Conservation (phyloP, 2,797 vertebrate genomes). For the Phaenicophaeus curvirostris region DNA sequence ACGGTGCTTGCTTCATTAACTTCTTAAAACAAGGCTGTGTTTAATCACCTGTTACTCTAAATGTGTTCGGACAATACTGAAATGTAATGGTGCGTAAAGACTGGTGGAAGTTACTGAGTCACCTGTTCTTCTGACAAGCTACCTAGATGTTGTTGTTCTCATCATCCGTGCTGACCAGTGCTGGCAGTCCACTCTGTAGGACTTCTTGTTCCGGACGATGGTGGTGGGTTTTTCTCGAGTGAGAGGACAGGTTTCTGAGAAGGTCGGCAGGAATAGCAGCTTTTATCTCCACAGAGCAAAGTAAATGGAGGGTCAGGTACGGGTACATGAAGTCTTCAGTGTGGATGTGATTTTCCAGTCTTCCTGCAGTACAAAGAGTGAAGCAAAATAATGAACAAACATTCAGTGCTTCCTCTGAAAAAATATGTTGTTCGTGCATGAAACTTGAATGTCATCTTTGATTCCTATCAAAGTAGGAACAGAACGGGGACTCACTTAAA, state of each 20-base stretch:
- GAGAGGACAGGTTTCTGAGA: neutral
- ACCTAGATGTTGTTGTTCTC: neutral
- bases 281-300: neutral
- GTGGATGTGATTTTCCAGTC: neutral
- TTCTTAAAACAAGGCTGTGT: slow-evolving; percentile 7
- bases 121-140: neutral
- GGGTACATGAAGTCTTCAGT: neutral
- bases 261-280: neutral
- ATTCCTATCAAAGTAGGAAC: neutral
- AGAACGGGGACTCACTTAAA: neutral
- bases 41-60: slow-evolving; percentile 9
- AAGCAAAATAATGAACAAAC: neutral
- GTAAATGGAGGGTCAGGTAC: fast-evolving
- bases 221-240: neutral
- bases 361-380: neutral
- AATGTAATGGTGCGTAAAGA: neutral
- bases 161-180: neutral
- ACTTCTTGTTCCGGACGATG: neutral
- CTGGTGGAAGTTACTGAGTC: slow-evolving; percentile 26
- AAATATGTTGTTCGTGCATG: fast-evolving
- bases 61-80: neutral
- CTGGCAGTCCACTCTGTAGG: neutral
- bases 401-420: neutral
- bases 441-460: neutral
- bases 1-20: neutral